Evolutionary conservation across 2,888 invertebrate genomes (phyloP).

Genomic region (Acronicta alni): DNA sequence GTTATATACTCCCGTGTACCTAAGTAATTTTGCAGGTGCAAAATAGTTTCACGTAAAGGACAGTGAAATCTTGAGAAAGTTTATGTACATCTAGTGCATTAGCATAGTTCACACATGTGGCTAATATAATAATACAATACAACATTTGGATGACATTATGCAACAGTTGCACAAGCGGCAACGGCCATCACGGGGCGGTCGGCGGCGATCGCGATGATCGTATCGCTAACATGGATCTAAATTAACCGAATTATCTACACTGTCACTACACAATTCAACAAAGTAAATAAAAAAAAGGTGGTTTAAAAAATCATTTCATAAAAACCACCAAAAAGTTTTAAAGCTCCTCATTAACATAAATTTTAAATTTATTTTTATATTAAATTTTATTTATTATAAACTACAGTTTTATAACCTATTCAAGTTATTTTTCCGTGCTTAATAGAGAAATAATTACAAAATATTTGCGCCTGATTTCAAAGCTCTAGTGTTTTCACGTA

Average conservation of each 20-base stretch:
- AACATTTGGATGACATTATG: slow-evolving; percentile 63
- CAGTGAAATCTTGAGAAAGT: slow-evolving; percentile 75
- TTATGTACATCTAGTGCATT: slow-evolving; percentile 67
- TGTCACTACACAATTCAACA: too few relatives aligned
- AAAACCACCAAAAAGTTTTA: neutral
- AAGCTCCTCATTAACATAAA: too few relatives aligned
- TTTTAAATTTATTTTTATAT: too few relatives aligned
- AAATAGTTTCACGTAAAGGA: slow-evolving; percentile 57
- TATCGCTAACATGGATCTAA: slow-evolving; percentile 3
- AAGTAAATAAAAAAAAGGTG: too few relatives aligned
- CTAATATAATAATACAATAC: slow-evolving; percentile 68
- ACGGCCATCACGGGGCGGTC: slow-evolving; percentile 8
- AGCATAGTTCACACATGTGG: slow-evolving; percentile 76
- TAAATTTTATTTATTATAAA: too few relatives aligned
- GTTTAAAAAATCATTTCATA: too few relatives aligned
- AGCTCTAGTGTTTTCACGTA: slow-evolving; percentile 3
- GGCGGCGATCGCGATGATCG: slow-evolving; percentile 3
- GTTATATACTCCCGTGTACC: slow-evolving; percentile 20
- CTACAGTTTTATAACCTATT: too few relatives aligned
- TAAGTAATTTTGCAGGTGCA: slow-evolving; percentile 12
- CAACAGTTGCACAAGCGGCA: slow-evolving; percentile 63
- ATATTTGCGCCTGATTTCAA: neutral
- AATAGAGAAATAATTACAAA: neutral
- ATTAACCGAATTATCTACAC: too few relatives aligned
- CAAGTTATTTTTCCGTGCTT: too few relatives aligned